Evolutionary conservation across 2,797 vertebrate genomes (phyloP).

Genomic region (Cottoperca gobio): DNA sequence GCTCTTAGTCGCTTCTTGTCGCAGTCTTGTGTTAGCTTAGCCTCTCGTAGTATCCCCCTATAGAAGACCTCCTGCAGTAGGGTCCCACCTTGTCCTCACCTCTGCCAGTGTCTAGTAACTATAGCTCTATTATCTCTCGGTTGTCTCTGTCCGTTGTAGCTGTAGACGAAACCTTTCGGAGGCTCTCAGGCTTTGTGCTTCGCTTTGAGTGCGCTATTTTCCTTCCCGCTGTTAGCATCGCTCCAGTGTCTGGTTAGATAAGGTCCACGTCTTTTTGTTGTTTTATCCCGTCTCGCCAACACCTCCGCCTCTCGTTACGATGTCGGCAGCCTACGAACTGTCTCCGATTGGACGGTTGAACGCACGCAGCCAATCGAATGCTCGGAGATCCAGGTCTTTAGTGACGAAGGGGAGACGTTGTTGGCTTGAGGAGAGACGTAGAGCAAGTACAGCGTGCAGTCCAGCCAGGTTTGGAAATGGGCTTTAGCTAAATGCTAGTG

Average conservation of each 20-base stretch:
- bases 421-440: neutral
- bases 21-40: slow-evolving; percentile 77
- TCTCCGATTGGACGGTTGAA: slow-evolving; percentile 37
- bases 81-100: slow-evolving; percentile 40
- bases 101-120: slow-evolving; percentile 55
- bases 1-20: slow-evolving; percentile 65
- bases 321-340: slow-evolving; percentile 41
- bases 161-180: slow-evolving; percentile 49
- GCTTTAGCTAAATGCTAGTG: slow-evolving; percentile 6
- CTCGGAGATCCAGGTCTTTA: slow-evolving; percentile 40
- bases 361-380: slow-evolving; percentile 12
- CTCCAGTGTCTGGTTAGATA: slow-evolving; percentile 37
- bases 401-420: slow-evolving; percentile 1
- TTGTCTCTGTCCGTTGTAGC: slow-evolving; percentile 68
- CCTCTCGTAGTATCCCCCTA: slow-evolving; percentile 47
- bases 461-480: slow-evolving; percentile 1
- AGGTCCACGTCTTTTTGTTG: neutral
- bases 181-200: slow-evolving; percentile 49
- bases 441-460: neutral
- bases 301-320: slow-evolving; percentile 28
- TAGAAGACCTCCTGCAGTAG: slow-evolving; percentile 34
- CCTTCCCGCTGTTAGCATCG: slow-evolving; percentile 27
- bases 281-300: neutral
- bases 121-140: slow-evolving; percentile 59
- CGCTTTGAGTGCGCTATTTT: slow-evolving; percentile 11